phyloP scores from a whole-genome alignment of 2,113 vertebrate species.

The Seriola rivoliana region DNA sequence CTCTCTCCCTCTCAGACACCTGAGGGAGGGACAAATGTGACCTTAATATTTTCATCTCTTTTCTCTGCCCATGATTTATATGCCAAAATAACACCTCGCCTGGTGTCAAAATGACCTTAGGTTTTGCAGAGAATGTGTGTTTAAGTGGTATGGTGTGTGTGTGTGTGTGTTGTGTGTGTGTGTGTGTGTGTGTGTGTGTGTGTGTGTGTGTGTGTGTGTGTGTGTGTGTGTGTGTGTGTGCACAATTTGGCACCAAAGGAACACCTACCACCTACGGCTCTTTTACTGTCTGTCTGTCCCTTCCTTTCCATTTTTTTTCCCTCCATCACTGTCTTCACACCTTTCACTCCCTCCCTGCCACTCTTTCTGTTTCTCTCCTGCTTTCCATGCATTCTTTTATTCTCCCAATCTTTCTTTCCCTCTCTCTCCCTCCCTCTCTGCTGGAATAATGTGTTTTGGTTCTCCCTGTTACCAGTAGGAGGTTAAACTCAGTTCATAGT shows the following conservation, averaged over 20 bases:
- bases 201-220: background rate
- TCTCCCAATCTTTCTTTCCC: background rate
- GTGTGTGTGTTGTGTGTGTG: background rate
- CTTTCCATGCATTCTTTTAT: background rate
- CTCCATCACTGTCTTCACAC: constrained; percentile 48
- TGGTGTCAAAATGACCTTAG: constrained; percentile 64
- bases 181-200: constrained; percentile 14
- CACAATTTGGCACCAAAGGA: constrained; percentile 28
- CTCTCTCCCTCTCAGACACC: constrained; percentile 26
- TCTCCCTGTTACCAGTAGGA: constrained; percentile 24
- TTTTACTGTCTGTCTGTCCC: constrained; percentile 21
- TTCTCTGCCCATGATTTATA: constrained; percentile 41
- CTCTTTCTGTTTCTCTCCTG: background rate
- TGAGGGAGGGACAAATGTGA: constrained; percentile 36
- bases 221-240: constrained; percentile 13
- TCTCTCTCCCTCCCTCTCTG: constrained; percentile 8
- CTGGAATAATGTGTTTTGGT: background rate
- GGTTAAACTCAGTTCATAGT: constrained; percentile 51
- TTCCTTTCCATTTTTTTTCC: constrained; percentile 44
- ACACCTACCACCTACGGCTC: constrained; percentile 41
- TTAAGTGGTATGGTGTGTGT: constrained; percentile 15
- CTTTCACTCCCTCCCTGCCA: constrained; percentile 18
- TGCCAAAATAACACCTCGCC: constrained; percentile 44
- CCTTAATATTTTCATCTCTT: constrained; percentile 50
- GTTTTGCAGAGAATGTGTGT: constrained; percentile 43